Conservation (phyloP, 2,113 vertebrate genomes). For the Gasterosteus aculeatus region DNA sequence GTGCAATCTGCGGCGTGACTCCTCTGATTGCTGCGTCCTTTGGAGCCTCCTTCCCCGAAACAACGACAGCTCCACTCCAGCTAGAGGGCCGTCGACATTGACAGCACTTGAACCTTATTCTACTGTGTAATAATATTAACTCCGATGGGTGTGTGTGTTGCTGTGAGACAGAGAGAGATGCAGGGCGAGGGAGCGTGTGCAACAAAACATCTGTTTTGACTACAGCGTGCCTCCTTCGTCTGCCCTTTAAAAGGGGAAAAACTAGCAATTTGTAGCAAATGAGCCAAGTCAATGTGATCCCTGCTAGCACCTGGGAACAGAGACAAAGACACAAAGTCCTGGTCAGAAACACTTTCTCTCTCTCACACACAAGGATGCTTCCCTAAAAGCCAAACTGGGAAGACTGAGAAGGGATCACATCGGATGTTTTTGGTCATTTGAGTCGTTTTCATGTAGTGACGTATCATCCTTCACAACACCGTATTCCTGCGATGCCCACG, state of each 20-base stretch:
- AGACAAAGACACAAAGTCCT: constrained; percentile 13
- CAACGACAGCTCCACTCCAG: constrained; percentile 40
- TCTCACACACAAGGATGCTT: too few relatives aligned
- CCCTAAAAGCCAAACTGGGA: neutral
- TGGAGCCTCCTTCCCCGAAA: constrained; percentile 31
- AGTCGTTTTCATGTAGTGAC: too few relatives aligned
- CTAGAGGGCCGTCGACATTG: constrained; percentile 59
- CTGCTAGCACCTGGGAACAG: constrained; percentile 49
- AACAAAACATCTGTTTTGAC: constrained; percentile 65
- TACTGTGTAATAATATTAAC: constrained; percentile 32
- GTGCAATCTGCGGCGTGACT: constrained; percentile 14
- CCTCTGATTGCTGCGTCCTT: constrained; percentile 57
- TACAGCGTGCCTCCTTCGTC: constrained; percentile 42
- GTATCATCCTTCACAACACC: too few relatives aligned
- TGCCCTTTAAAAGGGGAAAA: constrained; percentile 51
- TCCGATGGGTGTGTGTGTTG: constrained; percentile 18
- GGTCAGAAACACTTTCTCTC: neutral
- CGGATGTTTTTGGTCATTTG: too few relatives aligned
- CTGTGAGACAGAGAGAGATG: accelerated
- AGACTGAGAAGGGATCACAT: neutral
- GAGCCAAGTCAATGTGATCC: constrained; percentile 44
- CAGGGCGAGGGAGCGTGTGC: neutral
- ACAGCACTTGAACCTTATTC: constrained; percentile 51
- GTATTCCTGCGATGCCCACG: too few relatives aligned
- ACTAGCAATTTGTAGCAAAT: constrained; percentile 64